Evolutionary conservation across 2,888 invertebrate species (phyloP), one percentile per base, ranked within the genome.

Genomic region (Megastigmus dorsalis): DNA sequence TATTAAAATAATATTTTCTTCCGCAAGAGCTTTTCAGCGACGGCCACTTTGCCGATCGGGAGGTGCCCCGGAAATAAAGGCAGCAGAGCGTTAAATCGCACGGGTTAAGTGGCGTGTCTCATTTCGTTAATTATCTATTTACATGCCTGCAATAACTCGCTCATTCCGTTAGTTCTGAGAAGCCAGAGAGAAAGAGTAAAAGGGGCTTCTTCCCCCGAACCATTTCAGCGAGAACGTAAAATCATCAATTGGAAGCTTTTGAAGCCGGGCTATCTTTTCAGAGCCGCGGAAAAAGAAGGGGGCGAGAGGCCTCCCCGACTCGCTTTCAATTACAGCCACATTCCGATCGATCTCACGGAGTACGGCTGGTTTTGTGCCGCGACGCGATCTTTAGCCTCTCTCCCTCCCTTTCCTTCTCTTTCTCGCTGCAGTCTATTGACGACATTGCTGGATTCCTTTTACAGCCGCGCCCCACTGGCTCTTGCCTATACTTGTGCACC

Each of bases 291-390:
- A 43, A 45, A 54, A 52, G 43, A 3, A 7, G 26, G 3, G 65
- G 36, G n/a, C n/a, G n/a, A n/a, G n/a, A n/a, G n/a, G n/a, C n/a
- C n/a, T n/a, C n/a, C n/a, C 18, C 69, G 74, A 74, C 79, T 79
- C 79, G 78, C 77, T 81, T 82, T 82, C 83, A 80, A 82, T 82
- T 82, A 80, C 78, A 76, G 68, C 71, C 78, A 79, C 81, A 79
- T 81, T 81, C 80, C 79, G 76, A 77, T 78, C 77, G 77, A 67
- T 60, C 52, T n/a, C n/a, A n/a, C n/a, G n/a, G n/a, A n/a, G n/a
- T n/a, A n/a, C 68, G 36, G 43, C 70, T 66, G 67, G n/a, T n/a
- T n/a, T n/a, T n/a, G n/a, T n/a, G n/a, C n/a, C n/a, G n/a, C n/a
- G n/a, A n/a, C n/a, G n/a, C n/a, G n/a, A n/a, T n/a, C n/a, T n/a